Conservation (phyloP, 2,797 vertebrate genomes). For the Gadopsis marmoratus region DNA sequence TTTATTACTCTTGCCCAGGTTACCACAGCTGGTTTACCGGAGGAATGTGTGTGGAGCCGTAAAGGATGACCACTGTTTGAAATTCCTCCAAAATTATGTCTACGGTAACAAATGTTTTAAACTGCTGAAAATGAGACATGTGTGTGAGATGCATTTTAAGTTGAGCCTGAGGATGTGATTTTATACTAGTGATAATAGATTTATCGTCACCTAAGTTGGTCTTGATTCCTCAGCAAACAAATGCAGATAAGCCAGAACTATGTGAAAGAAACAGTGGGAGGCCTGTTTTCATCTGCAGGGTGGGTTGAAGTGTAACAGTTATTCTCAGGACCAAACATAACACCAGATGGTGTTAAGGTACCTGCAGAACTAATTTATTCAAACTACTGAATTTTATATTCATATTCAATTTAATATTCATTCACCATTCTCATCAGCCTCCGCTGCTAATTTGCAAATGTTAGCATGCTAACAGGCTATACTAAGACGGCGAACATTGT, state of each 20-base stretch:
- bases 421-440: not conserved
- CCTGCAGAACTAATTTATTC: not conserved
- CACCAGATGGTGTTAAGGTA: not conserved
- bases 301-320: not conserved
- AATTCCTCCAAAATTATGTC: slow-evolving; percentile 43
- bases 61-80: slow-evolving; percentile 57
- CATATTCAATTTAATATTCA: not conserved
- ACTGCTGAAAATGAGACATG: slow-evolving; percentile 10
- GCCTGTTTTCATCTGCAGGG: not conserved
- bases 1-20: slow-evolving; percentile 72
- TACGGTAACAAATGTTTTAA: slow-evolving; percentile 18
- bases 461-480: not conserved
- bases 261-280: not conserved
- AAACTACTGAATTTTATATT: not conserved
- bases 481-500: not conserved
- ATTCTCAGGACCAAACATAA: not conserved
- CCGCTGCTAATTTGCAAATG: not conserved
- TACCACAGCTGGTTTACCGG: slow-evolving; percentile 60
- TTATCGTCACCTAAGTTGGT: slow-evolving; percentile 1
- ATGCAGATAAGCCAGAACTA: not conserved
- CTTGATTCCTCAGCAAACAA: slow-evolving; percentile 9
- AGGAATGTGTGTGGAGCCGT: slow-evolving; percentile 58
- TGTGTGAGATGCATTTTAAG: not conserved
- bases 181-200: slow-evolving; percentile 5
- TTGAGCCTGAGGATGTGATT: slow-evolving; percentile 19